Evolutionary conservation across 2,797 vertebrate species (phyloP).

Genomic region (Enteromius trimaculatus): DNA sequence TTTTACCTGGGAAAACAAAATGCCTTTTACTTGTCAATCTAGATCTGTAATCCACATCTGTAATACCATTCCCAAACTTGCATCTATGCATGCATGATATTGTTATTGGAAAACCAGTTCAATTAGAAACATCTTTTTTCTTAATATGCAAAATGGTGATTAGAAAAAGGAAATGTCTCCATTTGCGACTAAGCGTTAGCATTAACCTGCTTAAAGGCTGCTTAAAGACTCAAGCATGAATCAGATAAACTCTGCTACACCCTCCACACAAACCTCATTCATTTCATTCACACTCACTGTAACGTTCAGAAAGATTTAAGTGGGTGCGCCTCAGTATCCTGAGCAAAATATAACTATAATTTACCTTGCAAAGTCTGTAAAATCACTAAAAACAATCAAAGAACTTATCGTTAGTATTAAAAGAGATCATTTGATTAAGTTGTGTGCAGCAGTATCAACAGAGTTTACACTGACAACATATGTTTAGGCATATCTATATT

Average conservation of each 20-base stretch:
- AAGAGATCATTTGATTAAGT: too few relatives aligned
- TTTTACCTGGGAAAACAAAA: neutral
- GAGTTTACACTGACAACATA: neutral
- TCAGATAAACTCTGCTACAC: neutral
- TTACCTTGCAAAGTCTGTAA: neutral
- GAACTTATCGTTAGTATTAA: neutral
- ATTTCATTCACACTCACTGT: neutral
- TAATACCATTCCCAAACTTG: neutral
- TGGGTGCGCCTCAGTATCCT: neutral
- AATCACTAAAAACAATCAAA: neutral
- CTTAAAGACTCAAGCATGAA: neutral
- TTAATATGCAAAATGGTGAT: neutral
- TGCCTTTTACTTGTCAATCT: neutral
- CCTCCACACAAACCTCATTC: constrained; percentile 8
- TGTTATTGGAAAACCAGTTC: neutral
- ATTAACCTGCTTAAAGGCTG: neutral
- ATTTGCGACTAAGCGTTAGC: neutral
- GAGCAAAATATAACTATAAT: neutral
- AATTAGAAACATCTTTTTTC: neutral
- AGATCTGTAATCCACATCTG: neutral
- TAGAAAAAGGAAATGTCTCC: neutral
- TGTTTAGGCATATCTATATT: neutral
- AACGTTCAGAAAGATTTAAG: neutral
- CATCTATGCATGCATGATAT: constrained; percentile 1
- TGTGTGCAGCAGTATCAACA: neutral